phyloP scores from a whole-genome alignment of 2,888 invertebrate genomes.

The Chorisops tibialis region DNA sequence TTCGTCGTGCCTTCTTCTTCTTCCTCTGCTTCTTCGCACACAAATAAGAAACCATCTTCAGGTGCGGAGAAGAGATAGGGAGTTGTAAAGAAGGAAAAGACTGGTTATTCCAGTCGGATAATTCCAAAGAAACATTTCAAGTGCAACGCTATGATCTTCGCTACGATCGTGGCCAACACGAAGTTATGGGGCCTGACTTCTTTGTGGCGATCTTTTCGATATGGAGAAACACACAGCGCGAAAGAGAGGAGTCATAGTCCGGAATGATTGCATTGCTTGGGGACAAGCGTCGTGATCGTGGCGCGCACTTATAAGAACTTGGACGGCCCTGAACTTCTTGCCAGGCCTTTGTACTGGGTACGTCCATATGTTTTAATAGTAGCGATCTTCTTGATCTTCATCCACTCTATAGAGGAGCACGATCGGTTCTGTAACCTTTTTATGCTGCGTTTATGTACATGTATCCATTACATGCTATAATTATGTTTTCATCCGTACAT shows the following conservation, averaged over 20 bases:
- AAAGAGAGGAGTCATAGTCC: conserved; percentile 4
- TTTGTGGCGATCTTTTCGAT: neutral
- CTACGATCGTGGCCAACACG: neutral
- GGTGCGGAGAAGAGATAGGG: too few relatives aligned
- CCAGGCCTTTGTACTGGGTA: conserved; percentile 3
- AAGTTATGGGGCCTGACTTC: neutral
- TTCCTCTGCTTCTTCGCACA: too few relatives aligned
- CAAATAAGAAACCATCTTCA: too few relatives aligned
- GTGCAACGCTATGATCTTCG: conserved; percentile 2
- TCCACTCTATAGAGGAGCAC: too few relatives aligned
- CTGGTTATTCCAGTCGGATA: conserved; percentile 3
- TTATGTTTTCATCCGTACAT: too few relatives aligned
- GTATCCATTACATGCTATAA: too few relatives aligned
- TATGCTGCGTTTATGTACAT: too few relatives aligned
- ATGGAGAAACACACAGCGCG: too few relatives aligned
- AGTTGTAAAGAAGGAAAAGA: neutral
- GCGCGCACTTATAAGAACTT: conserved; percentile 2
- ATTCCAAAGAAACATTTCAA: conserved; percentile 7
- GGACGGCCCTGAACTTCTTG: conserved; percentile 17
- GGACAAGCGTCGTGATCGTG: neutral
- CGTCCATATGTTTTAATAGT: neutral
- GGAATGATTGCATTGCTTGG: conserved; percentile 6
- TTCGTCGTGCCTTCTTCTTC: too few relatives aligned
- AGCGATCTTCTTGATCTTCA: conserved; percentile 2
- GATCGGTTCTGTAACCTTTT: too few relatives aligned